Base-by-base conservation (phyloP, 2,888 invertebrate genomes). In the Parascotia fuliginaria region DNA sequence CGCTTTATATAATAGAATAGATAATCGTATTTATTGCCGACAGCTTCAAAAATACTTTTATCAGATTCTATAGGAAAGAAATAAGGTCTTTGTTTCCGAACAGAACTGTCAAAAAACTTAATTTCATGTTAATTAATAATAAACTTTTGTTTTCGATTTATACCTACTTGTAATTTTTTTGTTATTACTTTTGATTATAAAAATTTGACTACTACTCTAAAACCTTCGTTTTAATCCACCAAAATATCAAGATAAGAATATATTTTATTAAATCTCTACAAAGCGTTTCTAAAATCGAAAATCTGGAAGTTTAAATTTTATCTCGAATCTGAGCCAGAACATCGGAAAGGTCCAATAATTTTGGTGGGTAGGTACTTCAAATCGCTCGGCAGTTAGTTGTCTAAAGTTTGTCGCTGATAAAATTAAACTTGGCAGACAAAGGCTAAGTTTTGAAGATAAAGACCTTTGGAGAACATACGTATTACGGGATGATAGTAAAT, bases 401-500 rank as follows among this genome's bases (percentile, higher is more conserved):
- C 40, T 44, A 65, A 76, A 77, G 67, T 77, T 51, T 72, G 39
- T 43, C 31, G 49, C 81, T 78, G 84, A 84, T 83, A 82, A 81
- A 77, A 79, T 81, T 78, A 72, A 85, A 85, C 73, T 84, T 68
- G 52, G 62, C 32, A 60, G 70, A 77, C 83, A 85, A 84, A 85
- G 85, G 78, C 69, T 67, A 85, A 87, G 76, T 86, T 85, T 76
- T 58, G 69, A 45, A 79, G 86, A 86, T 84, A 85, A 80, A 76
- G 70, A 65, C 64, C 63, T 74, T 79, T 67, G 81, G 32, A 72
- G 72, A 60, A 64, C 55, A 73, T 63, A 65, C 65, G 64, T 73
- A 68, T 82, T 70, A 65, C 50, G 55, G 46, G 40, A 45, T 50
- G 56, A 41, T 52, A 44, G 51, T 42, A 49, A 41, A 45, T 41